Evolutionary conservation across 2,113 vertebrate species (phyloP), one percentile per base, ranked within the genome.

Genomic region (Pollachius pollachius): DNA sequence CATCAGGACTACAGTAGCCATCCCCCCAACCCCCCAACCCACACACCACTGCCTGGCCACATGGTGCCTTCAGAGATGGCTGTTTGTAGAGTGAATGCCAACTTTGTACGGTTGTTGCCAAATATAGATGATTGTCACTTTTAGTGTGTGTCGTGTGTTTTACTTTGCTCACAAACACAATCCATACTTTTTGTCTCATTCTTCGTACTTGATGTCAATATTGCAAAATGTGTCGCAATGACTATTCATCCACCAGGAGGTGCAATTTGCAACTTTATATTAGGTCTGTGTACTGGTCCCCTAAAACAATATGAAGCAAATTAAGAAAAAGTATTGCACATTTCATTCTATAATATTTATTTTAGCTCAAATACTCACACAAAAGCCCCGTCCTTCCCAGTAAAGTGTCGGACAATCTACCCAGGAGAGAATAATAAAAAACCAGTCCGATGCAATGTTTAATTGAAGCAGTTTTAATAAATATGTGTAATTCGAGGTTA

Each of bases 401-500:
- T 57, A n/a, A 57, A 17, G 37, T 11, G 37, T 41, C 5, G 37
- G 37, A 41, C 37, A 41, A 41, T 41, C 37, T 41, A 23, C 23
- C 23, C 23, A 41, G 37, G 37, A 1, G 6, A 41, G 41, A 48
- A 48, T 48, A 7, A 48, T 48, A 16, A 57, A 57, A 57, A 57
- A 57, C 54, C 17, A 16, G 54, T 16, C 15, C 9, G 54, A 57
- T n/a, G n/a, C 5, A 17, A 16, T 16, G n/a, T 57, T 57, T 5
- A 17, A 57, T 57, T 87, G 74, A 83, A 89, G 78, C 79, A 75
- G 21, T 83, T 89, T 88, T 86, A 89, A 90, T 89, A 89, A 89
- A 89, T 72, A 58, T 56, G 34, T 62, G 63, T 85, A 76, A 81
- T 15, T 81, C 79, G 71, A 80, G 81, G 79, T 89, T 89, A 89